Conservation (phyloP, 2,888 invertebrate genomes). For the Metellina segmentata region DNA sequence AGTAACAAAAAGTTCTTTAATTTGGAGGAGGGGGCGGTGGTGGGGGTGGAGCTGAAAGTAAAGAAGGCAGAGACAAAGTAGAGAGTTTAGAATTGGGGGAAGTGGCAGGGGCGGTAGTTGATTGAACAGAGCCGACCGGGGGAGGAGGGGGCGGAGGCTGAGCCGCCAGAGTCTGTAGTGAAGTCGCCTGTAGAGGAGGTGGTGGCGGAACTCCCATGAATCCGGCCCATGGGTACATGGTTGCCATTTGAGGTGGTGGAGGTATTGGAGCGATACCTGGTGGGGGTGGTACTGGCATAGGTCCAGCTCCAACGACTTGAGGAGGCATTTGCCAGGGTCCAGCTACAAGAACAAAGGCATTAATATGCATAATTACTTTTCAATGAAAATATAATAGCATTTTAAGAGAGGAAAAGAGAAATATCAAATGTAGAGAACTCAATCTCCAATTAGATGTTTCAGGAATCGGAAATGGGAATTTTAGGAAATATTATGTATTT, state of each 20-base stretch:
- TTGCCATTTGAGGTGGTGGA: constrained; percentile 79
- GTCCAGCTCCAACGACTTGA: constrained; percentile 74
- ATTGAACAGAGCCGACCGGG: constrained; percentile 65
- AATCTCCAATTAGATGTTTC: too few relatives aligned
- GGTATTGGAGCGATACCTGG: constrained; percentile 75
- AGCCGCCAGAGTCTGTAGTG: constrained; percentile 72
- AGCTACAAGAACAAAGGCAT: constrained; percentile 78
- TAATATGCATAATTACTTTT: background rate
- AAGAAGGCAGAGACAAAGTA: constrained; percentile 83
- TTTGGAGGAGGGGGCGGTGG: constrained; percentile 86
- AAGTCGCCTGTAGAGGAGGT: constrained; percentile 76
- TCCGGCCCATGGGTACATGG: constrained; percentile 80
- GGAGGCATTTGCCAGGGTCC: constrained; percentile 79
- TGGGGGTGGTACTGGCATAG: constrained; percentile 78
- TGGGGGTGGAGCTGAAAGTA: constrained; percentile 87
- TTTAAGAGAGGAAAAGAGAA: background rate
- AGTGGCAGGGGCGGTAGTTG: constrained; percentile 32
- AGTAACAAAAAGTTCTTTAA: background rate
- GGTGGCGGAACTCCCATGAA: constrained; percentile 78
- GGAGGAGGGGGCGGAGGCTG: constrained; percentile 79
- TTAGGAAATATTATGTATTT: too few relatives aligned
- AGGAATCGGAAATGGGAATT: too few relatives aligned
- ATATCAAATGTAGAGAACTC: too few relatives aligned
- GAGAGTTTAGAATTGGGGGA: constrained; percentile 76
- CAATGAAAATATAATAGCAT: background rate